A percentile compares a stretch with the other conserved stretches of the same genome.
Conservation (phyloP, 2,797 vertebrate genomes). For the Cottoperca gobio region DNA sequence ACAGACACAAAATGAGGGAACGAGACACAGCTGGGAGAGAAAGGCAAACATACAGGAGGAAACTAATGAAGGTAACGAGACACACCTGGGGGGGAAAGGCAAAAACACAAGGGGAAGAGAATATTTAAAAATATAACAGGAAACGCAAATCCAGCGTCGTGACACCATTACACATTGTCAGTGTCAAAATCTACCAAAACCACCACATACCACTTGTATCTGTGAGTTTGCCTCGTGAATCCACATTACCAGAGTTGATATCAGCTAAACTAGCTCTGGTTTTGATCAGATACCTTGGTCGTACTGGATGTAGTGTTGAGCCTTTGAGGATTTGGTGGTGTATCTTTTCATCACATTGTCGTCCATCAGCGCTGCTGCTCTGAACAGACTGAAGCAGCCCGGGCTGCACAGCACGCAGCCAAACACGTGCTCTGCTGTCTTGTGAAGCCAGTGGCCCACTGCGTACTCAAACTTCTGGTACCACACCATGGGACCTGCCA, state of each 20-base stretch:
- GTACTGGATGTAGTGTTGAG: conserved; percentile 80
- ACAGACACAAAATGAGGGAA: no score
- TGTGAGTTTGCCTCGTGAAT: background rate
- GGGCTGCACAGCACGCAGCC: conserved; percentile 85
- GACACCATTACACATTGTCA: background rate
- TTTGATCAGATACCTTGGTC: conserved; percentile 87
- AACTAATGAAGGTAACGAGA: no score
- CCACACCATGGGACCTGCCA: conserved; percentile 84
- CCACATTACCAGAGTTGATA: background rate
- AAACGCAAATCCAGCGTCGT: no score
- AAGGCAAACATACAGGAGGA: no score
- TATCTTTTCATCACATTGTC: conserved; percentile 86
- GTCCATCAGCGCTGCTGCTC: conserved; percentile 83
- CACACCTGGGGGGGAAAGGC: no score
- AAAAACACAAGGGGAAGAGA: no score
- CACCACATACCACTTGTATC: background rate
- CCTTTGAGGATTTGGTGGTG: conserved; percentile 74
- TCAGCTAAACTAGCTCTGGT: background rate
- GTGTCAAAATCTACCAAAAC: background rate
- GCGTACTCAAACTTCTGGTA: conserved; percentile 88
- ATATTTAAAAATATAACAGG: no score
- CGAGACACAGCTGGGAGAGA: no score
- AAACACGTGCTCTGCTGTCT: conserved; percentile 83
- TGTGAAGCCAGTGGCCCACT: conserved; percentile 85
- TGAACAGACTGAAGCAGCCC: conserved; percentile 85